Base-by-base conservation (phyloP, 2,888 invertebrate species). In the Atrina japonica region DNA sequence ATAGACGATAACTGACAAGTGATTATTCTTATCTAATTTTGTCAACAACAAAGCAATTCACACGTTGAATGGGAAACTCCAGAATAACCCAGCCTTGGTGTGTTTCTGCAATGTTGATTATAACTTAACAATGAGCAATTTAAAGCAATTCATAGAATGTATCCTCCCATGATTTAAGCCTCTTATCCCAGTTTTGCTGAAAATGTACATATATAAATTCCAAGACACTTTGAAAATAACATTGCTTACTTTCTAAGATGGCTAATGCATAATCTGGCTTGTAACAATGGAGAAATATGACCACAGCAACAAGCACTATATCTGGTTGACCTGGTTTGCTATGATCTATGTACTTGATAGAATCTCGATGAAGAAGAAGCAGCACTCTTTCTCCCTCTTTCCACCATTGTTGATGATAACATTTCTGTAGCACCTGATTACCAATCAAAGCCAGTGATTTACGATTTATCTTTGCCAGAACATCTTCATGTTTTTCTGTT, bases 401-500 rank as follows among this genome's bases (percentile, higher is more conserved):
- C 66, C 66, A 66, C 66, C 58, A 66, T 29, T 58, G 58, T 5
- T 56, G 47, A 5, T 58, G 18, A n/a, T 56, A 27, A 56, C 66
- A 66, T 21, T 18, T n/a, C 27, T 58, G 35, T n/a, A 66, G 7
- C 6, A 58, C 40, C 21, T 58, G 27, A 16, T 56, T 58, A 6
- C 66, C 66, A 50, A 66, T 50, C 5, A 58, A 49, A n/a, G 58
- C 47, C 25, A 66, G 30, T 7, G 58, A 58, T 2, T 25, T 2
- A 9, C 23, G 21, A 25, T 66, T 49, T 30, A 58, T 58, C 25
- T 35, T 35, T 11, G 41, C 23, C 7, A 66, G 23, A 1, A 49
- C 58, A 58, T 66, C 66, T 35, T 66, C 66, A 1, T 49, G 27
- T 25, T 27, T n/a, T 21, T 65, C 65, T 65, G 35, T 23, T 43